These are phyloP conservation scores for Anser brachyrhynchus DNA, from an alignment of 2,113 vertebrate genomes.

Conservation along the genomic window DNA sequence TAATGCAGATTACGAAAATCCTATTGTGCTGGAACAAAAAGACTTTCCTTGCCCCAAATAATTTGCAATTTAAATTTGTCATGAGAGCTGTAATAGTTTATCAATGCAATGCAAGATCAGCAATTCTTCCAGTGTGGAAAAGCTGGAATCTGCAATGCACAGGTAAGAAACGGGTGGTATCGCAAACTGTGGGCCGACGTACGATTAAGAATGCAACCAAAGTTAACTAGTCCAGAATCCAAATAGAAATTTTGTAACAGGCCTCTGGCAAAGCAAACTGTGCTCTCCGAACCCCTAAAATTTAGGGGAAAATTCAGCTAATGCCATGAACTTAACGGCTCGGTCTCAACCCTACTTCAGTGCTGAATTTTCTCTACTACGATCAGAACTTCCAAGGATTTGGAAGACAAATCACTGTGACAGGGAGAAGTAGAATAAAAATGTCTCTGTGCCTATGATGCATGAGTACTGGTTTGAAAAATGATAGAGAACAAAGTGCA, in stretches of 20 bases:
- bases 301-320: not conserved
- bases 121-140: not conserved
- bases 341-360: not conserved
- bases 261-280: not conserved
- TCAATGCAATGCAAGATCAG: not conserved
- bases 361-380: not conserved
- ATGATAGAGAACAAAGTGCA: not conserved
- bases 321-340: not conserved
- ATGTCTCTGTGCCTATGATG: not conserved
- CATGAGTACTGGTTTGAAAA: not conserved
- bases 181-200: not conserved
- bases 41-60: not conserved
- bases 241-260: not conserved
- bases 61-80: slow-evolving; percentile 18
- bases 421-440: not conserved
- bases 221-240: not conserved
- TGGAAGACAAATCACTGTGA: not conserved
- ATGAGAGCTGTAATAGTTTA: not conserved
- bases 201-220: not conserved
- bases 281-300: not conserved
- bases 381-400: not conserved
- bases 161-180: not conserved
- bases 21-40: slow-evolving; percentile 1
- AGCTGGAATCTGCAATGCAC: not conserved
- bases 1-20: not conserved